phyloP scores from a whole-genome alignment of 1,140 invertebrate genomes.

The Aphelenchoides besseyi region DNA sequence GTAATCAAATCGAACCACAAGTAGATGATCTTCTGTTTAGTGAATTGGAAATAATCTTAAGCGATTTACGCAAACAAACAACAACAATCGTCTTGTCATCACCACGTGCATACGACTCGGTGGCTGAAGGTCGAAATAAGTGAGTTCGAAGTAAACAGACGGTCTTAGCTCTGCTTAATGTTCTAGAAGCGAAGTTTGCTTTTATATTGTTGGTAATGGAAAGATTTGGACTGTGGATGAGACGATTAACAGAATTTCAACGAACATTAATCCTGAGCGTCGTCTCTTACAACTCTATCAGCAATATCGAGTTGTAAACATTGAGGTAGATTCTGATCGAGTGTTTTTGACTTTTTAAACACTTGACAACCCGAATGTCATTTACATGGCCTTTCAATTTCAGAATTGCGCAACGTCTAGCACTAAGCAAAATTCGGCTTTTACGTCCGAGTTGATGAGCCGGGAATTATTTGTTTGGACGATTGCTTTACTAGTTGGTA shows the following conservation, averaged over 20 bases:
- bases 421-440: neutral
- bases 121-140: neutral
- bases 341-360: conserved; percentile 2
- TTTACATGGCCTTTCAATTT: conserved; percentile 18
- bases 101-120: conserved; percentile 7
- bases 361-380: neutral
- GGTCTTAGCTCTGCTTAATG: neutral
- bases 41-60: conserved; percentile 24
- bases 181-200: conserved; percentile 12
- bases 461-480: conserved; percentile 28
- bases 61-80: neutral
- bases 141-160: neutral
- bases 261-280: conserved; percentile 15
- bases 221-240: conserved; percentile 16
- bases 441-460: neutral
- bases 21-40: neutral
- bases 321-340: conserved; percentile 26
- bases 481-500: conserved; percentile 10
- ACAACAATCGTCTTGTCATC: neutral
- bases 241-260: conserved; percentile 24
- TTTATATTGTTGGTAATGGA: neutral
- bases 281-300: conserved; percentile 24
- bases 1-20: neutral
- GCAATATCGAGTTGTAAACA: conserved; percentile 20
- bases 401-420: neutral